Evolutionary conservation across 2,888 invertebrate genomes (phyloP), one percentile per base, ranked within the genome.

Genomic region (Cataglyphis albicans): DNA sequence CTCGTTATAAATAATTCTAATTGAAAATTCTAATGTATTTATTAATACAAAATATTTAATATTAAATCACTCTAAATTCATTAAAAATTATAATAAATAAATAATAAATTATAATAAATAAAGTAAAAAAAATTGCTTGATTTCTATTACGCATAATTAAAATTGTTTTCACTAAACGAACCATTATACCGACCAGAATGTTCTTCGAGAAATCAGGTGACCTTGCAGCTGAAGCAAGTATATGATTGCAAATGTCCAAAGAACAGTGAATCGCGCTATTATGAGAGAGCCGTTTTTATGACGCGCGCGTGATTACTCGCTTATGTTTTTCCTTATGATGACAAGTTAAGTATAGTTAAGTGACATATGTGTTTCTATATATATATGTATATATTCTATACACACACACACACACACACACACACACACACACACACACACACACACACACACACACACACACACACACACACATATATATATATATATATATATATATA

Each of bases 311-410:
- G 78, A 70, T 78, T 70, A 80, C 72, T 80, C 35, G 72, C 59
- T 59, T 35, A 3, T 61, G 44, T 48, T n/a, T 59, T 80, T 72
- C 41, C 35, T 76, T 59, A 44, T 72, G 35, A 15, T 59, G 61
- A 80, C 52, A 74, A 86, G 85, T 84, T 84, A 82, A 87, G 81
- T 87, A 86, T 87, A 88, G 89, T 93, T 91, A 90, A 91, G 91
- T 93, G 91, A 92, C 89, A 80, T 88, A 38, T n/a, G 52, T 63
- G 64, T 75, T 21, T 63, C 35, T 35, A 75, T 15, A 38, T 64
- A 12, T 29, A 9, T 29, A 0, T 1, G 1, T 29, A 25, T 25
- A 25, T 25, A 25, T 25, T 25, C 25, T 12, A 48, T 0, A 38
- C 41, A 12, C 18, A 9, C 18, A 29, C 21, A 21, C 21, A 21